Percentiles rank a stretch among this genome's conserved stretches.
Evolutionary conservation across 2,797 vertebrate genomes (phyloP).

Genomic region (Nannoperca australis): DNA sequence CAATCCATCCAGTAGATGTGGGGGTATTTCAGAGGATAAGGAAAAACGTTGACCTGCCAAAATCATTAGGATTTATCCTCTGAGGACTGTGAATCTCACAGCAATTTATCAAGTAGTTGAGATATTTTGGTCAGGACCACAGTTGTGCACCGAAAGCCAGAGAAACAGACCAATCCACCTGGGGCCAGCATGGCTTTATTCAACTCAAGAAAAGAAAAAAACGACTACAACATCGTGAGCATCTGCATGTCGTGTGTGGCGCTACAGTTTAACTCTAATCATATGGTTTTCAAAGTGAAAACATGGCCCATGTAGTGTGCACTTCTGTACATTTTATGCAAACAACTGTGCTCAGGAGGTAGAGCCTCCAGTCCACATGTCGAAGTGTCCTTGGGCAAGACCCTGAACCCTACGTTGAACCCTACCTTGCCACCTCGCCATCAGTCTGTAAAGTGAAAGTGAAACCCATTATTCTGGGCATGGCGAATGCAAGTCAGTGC

Average conservation of each 20-base stretch:
- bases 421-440: no score
- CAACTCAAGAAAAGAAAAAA: background rate
- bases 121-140: background rate
- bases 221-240: background rate
- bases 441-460: no score
- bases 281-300: background rate
- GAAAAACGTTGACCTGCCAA: background rate
- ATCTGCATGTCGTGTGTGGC: background rate
- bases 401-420: no score
- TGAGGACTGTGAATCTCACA: no score
- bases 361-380: no score
- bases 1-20: background rate
- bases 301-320: background rate
- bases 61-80: background rate
- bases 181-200: background rate
- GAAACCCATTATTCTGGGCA: background rate
- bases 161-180: background rate
- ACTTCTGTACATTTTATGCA: fast-evolving
- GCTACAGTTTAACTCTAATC: background rate
- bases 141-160: no score
- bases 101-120: background rate
- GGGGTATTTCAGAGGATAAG: background rate
- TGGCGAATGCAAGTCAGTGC: background rate
- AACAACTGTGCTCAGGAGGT: no score
- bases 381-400: no score